Evolutionary conservation across 2,113 vertebrate genomes (phyloP).

Genomic region (Chamaea fasciata): DNA sequence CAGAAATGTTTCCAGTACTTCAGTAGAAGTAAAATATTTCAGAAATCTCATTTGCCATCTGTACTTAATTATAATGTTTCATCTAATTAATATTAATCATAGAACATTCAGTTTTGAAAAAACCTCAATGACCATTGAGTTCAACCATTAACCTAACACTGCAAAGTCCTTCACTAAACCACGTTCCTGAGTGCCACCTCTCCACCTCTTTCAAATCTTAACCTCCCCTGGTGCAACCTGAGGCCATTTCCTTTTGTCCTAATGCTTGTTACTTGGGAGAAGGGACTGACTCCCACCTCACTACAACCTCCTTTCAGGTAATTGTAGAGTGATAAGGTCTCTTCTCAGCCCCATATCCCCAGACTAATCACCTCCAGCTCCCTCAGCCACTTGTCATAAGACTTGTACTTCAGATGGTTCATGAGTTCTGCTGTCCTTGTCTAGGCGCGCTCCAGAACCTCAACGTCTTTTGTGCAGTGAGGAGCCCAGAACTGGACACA

Average conservation of each 20-base stretch:
- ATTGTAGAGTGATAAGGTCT: neutral
- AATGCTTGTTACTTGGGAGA: neutral
- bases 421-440: neutral
- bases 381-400: neutral
- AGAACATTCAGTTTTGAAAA: neutral
- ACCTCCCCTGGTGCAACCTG: neutral
- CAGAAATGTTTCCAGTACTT: neutral
- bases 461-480: neutral
- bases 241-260: neutral
- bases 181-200: too few species aligned
- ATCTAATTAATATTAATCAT: neutral
- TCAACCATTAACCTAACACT: neutral
- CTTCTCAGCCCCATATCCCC: neutral
- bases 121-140: neutral
- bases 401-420: neutral
- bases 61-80: neutral
- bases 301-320: neutral
- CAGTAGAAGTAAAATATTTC: neutral
- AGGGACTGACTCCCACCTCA: neutral
- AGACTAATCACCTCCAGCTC: neutral
- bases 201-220: neutral
- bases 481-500: neutral
- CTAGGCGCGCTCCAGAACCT: fast-evolving
- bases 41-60: neutral
- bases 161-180: neutral